Percentiles rank a stretch among this genome's conserved stretches.
phyloP scores from a whole-genome alignment of 1,140 invertebrate species.

The Pentalonia nigronervosa region DNA sequence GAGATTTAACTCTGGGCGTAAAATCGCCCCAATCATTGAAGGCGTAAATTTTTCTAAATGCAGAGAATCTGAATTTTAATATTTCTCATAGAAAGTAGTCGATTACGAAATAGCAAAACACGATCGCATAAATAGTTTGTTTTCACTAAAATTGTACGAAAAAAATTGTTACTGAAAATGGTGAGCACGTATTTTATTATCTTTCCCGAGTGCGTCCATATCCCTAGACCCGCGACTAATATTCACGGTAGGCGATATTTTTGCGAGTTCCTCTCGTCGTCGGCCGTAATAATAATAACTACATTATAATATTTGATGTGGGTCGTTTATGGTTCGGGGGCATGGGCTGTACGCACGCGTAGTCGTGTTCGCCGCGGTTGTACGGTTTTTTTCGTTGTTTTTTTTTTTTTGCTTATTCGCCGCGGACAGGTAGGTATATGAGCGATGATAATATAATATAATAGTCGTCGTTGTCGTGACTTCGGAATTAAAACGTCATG shows the following conservation, averaged over 20 bases:
- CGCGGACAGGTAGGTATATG: background rate
- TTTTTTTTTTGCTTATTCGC: background rate
- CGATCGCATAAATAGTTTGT: too few relatives aligned
- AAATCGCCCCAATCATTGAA: too few relatives aligned
- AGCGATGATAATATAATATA: background rate
- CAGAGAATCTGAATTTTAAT: too few relatives aligned
- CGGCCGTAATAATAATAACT: background rate
- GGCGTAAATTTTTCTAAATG: too few relatives aligned
- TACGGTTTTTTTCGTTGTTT: background rate
- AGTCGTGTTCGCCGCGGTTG: background rate
- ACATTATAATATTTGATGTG: background rate
- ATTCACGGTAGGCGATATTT: background rate
- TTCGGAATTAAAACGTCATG: constrained; percentile 51
- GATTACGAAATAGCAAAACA: too few relatives aligned
- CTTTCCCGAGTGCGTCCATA: too few relatives aligned
- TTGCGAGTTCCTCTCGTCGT: background rate
- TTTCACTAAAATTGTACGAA: too few relatives aligned
- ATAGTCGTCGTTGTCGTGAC: background rate
- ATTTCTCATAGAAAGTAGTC: too few relatives aligned
- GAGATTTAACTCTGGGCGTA: too few relatives aligned
- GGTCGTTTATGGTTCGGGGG: background rate
- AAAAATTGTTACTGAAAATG: too few relatives aligned
- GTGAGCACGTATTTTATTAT: too few relatives aligned
- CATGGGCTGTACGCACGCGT: background rate
- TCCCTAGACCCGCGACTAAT: too few relatives aligned